Percentiles rank a stretch among this genome's conserved stretches.
phyloP scores from a whole-genome alignment of 2,113 vertebrate species.

The Mormoops blainvillei region DNA sequence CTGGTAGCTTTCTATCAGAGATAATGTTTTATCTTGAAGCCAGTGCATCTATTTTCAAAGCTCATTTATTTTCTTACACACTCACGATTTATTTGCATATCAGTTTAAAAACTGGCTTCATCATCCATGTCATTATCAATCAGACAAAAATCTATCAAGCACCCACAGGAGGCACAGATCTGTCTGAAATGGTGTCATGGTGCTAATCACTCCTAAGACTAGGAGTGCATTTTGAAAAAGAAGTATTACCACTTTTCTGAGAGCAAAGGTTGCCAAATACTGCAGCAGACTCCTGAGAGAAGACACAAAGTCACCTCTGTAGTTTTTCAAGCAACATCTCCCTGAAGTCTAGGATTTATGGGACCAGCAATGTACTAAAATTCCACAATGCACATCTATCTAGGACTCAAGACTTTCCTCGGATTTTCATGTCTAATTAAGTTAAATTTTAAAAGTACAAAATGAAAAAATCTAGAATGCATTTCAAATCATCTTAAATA shows the following conservation, averaged over 20 bases:
- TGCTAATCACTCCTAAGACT: not conserved
- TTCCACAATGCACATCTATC: not conserved
- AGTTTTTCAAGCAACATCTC: not conserved
- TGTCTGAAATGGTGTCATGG: not conserved
- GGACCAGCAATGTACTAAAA: not conserved
- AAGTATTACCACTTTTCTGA: not conserved
- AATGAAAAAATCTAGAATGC: conserved; percentile 34
- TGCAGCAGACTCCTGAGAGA: not conserved
- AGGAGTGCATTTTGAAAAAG: not conserved
- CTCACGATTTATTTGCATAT: conserved; percentile 47
- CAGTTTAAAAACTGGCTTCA: conserved; percentile 18
- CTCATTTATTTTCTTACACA: conserved; percentile 38
- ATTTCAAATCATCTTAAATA: conserved; percentile 46
- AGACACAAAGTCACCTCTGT: not conserved
- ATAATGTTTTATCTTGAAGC: conserved; percentile 6
- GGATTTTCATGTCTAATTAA: conserved; percentile 40
- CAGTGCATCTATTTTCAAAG: not conserved
- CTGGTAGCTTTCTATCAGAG: not conserved
- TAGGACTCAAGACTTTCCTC: not conserved
- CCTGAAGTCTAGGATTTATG: not conserved
- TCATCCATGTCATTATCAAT: not conserved
- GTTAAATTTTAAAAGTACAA: conserved; percentile 32
- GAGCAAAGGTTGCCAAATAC: conserved; percentile 16
- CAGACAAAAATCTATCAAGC: not conserved
- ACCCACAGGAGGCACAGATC: conserved; percentile 17